Conservation (phyloP, 2,888 invertebrate species). For the Falcaria lacertinaria region DNA sequence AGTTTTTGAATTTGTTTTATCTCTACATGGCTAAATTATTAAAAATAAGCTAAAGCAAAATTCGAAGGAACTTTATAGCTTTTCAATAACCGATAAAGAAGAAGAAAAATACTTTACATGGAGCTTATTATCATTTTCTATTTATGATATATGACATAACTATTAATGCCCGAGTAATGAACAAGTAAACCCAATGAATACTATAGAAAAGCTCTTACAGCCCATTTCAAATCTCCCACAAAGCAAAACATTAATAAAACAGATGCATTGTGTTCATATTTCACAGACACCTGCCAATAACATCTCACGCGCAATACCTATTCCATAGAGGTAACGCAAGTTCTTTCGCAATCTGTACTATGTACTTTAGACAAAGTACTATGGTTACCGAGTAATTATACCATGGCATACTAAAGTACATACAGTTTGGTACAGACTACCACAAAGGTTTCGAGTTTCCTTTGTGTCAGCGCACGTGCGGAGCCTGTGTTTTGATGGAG, state of each 20-base stretch:
- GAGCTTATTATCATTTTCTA: too few species aligned
- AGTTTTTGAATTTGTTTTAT: too few species aligned
- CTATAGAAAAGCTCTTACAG: too few species aligned
- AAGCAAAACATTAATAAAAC: background rate
- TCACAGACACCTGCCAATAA: background rate
- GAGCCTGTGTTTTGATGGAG: slow-evolving; percentile 7
- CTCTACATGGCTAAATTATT: too few species aligned
- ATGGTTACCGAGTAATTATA: background rate
- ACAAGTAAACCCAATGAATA: too few species aligned
- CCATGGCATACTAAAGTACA: background rate
- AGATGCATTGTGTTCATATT: background rate
- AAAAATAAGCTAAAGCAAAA: too few species aligned
- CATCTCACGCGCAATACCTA: background rate
- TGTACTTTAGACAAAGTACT: slow-evolving; percentile 2
- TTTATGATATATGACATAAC: too few species aligned
- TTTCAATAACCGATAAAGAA: too few species aligned
- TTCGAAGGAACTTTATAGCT: too few species aligned
- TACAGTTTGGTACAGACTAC: slow-evolving; percentile 1
- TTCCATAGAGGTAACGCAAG: background rate
- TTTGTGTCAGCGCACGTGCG: slow-evolving; percentile 48
- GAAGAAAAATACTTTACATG: too few species aligned
- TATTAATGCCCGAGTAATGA: too few species aligned
- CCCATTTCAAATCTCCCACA: too few species aligned
- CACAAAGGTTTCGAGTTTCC: slow-evolving; percentile 37
- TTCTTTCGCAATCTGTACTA: slow-evolving; percentile 2